Evolutionary conservation across 2,888 invertebrate species (phyloP).

Genomic region (Minunthozetes semirufus): DNA sequence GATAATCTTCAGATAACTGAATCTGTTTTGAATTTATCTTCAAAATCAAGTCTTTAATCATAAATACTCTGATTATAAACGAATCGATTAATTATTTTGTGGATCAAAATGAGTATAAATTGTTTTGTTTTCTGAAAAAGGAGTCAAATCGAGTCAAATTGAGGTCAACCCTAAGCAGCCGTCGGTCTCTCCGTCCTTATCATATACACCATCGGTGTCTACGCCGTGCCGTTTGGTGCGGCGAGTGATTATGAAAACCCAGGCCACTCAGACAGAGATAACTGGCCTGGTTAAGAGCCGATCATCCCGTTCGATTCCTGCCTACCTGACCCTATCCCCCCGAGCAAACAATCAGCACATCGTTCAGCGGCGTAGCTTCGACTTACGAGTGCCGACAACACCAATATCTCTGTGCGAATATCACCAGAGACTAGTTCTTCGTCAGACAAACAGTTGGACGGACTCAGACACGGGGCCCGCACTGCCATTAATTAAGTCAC

Average conservation of each 20-base stretch:
- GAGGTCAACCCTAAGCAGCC: neutral
- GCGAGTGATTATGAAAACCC: slow-evolving; percentile 65
- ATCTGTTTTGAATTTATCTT: too few species aligned
- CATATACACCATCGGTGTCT: neutral
- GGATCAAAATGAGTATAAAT: too few species aligned
- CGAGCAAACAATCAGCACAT: slow-evolving; percentile 7
- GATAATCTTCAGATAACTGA: too few species aligned
- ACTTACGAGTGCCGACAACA: slow-evolving; percentile 11
- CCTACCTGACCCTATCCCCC: slow-evolving; percentile 48
- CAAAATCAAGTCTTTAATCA: too few species aligned
- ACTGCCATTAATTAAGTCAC: slow-evolving; percentile 25
- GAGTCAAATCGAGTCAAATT: neutral
- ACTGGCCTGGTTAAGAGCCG: slow-evolving; percentile 56
- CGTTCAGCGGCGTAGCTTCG: slow-evolving; percentile 10
- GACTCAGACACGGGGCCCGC: neutral
- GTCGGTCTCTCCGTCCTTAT: slow-evolving; percentile 25
- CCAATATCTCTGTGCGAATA: slow-evolving; percentile 10
- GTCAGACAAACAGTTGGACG: neutral
- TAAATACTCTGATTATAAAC: too few species aligned
- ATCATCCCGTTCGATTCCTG: slow-evolving; percentile 51
- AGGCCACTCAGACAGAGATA: slow-evolving; percentile 78
- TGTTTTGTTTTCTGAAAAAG: too few species aligned
- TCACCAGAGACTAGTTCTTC: slow-evolving; percentile 8
- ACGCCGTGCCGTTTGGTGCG: slow-evolving; percentile 26
- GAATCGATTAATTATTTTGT: too few species aligned